These are phyloP conservation scores for Zeus faber DNA, from an alignment of 2,113 vertebrate genomes.

Conservation along the genomic window DNA sequence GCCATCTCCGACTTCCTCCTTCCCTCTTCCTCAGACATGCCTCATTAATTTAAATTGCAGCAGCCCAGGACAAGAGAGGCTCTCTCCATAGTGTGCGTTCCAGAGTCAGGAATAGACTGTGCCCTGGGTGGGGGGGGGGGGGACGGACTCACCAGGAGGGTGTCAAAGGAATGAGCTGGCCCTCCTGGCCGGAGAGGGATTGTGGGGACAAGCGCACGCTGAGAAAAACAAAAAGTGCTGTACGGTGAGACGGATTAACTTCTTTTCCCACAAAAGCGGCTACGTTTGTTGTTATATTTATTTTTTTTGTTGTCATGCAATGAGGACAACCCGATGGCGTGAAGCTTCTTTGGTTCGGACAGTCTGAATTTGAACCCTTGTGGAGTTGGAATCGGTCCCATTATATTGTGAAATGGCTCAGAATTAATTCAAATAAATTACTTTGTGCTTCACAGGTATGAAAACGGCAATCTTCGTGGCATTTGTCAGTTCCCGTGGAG, in stretches of 20 bases:
- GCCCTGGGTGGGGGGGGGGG: slow-evolving; percentile 33
- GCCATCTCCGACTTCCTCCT: slow-evolving; percentile 9
- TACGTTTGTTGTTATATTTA: not conserved
- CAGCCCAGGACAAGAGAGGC: slow-evolving; percentile 36
- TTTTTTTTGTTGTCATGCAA: too few relatives aligned
- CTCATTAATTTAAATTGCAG: slow-evolving; percentile 45
- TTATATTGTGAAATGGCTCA: too few relatives aligned
- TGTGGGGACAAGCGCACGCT: slow-evolving; percentile 16
- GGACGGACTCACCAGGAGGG: slow-evolving; percentile 27
- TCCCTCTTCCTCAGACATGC: slow-evolving; percentile 35
- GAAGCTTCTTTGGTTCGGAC: too few relatives aligned
- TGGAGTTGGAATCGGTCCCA: too few relatives aligned
- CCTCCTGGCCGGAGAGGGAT: slow-evolving; percentile 38
- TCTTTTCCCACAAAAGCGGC: not conserved
- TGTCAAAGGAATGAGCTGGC: slow-evolving; percentile 31
- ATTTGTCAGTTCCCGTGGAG: too few relatives aligned
- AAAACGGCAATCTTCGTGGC: slow-evolving; percentile 15
- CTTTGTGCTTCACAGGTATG: not conserved
- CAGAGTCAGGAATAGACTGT: slow-evolving; percentile 50
- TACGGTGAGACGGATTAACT: slow-evolving; percentile 19
- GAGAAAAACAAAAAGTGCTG: slow-evolving; percentile 4
- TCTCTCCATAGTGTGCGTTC: slow-evolving; percentile 35
- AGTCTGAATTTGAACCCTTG: too few relatives aligned
- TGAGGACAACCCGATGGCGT: too few relatives aligned
- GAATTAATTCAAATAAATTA: too few relatives aligned